Evolutionary conservation across 2,888 invertebrate species (phyloP), one percentile per base, ranked within the genome.

Genomic region (Beris chalybata): DNA sequence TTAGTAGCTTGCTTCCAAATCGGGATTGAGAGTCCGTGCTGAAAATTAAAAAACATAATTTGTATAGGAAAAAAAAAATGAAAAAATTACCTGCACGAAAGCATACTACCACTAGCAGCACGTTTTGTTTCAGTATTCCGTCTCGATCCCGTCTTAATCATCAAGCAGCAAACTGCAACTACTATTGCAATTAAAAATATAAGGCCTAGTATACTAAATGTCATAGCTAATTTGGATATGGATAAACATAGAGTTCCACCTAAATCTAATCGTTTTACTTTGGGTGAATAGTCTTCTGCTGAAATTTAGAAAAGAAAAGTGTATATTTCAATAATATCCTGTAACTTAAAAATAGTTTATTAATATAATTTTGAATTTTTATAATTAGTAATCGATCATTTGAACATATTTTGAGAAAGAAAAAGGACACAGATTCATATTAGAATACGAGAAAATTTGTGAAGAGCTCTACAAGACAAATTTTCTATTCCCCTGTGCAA

Each of bases 161-260:
- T 81, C 59, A 90, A 77, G 4, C 89, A 88, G 45, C 86, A 85
- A 67, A 89, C 86, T 4, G 89, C 87, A 11, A 90, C 86, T 4
- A 89, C 84, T 7, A 90, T 85, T 6, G 90, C 91, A 65, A 86
- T 82, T 0, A 91, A 79, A 77, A 91, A 89, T 70, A 91, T 87
- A 5, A 89, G 78, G 5, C 91, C 89, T 72, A 91, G 78, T 0
- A 89, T 81, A 74, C 89, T 89, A 75, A 91, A 90, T 0, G 90
- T 87, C 58, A 90, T 82, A 11, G 91, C 90, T 85, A 91, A 85
- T 81, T 89, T 89, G 6, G 90, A 89, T 13, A 90, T 87, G 9
- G 90, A 90, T 70, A 91, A 82, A 75, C 91, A 91, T 56, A 91
- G 85, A 15, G 79, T 80, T 7, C 80, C 81, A 67, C 80, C 80